Percentiles rank a stretch among this genome's conserved stretches.
Evolutionary conservation across 2,888 invertebrate species (phyloP).

Genomic region (Choristoneura rosaceana): DNA sequence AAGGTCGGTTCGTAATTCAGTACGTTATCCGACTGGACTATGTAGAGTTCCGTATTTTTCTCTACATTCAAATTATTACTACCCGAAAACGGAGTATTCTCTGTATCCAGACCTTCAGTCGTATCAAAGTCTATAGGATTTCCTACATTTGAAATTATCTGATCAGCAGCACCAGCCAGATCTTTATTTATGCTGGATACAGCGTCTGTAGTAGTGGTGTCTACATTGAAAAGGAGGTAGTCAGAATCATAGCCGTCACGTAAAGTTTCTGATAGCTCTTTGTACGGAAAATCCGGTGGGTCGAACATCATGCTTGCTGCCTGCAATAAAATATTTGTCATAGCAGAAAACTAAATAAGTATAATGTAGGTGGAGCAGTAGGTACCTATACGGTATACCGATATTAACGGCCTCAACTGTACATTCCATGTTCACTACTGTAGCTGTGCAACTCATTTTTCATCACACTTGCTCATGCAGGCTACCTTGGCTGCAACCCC

Average conservation of each 20-base stretch:
- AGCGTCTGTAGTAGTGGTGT: constrained; percentile 45
- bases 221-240: constrained; percentile 65
- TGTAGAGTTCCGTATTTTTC: constrained; percentile 58
- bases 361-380: too few species aligned
- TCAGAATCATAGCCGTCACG: constrained; percentile 67
- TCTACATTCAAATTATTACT: constrained; percentile 43
- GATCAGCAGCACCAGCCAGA: constrained; percentile 53
- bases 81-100: constrained; percentile 54
- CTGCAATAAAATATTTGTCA: constrained; percentile 43
- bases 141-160: constrained; percentile 59
- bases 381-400: too few species aligned
- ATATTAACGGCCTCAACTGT: too few species aligned
- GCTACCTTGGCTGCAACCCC: too few species aligned
- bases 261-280: constrained; percentile 66
- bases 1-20: constrained; percentile 72
- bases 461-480: too few species aligned
- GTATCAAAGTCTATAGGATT: constrained; percentile 65
- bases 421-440: too few species aligned
- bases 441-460: too few species aligned
- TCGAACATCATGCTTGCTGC: constrained; percentile 74
- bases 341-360: too few species aligned
- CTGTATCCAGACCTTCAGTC: constrained; percentile 67
- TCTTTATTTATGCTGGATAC: constrained; percentile 48
- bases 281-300: constrained; percentile 79
- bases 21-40: constrained; percentile 66